Evolutionary conservation across 2,113 vertebrate species (phyloP).

Genomic region (Petrocephalus zakoni): DNA sequence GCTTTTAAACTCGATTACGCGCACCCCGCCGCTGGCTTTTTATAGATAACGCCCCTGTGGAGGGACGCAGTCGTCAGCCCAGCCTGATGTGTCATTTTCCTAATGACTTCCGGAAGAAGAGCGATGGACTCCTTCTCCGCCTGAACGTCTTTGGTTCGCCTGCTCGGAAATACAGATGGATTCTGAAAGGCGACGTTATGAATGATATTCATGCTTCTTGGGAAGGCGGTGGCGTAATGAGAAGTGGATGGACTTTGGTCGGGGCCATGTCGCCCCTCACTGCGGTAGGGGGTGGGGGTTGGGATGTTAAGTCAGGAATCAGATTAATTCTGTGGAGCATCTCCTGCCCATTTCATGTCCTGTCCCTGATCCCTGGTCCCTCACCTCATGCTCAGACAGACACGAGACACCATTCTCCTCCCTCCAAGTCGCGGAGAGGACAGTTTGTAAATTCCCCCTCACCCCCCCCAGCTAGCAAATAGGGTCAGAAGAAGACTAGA

Average conservation of each 20-base stretch:
- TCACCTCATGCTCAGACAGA: too few species aligned
- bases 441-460: too few species aligned
- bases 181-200: slow-evolving; percentile 3
- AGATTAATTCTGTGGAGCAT: too few species aligned
- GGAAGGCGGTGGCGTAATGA: neutral
- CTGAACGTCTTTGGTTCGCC: neutral
- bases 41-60: slow-evolving; percentile 1
- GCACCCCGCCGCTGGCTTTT: neutral
- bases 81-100: neutral
- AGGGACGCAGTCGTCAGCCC: neutral
- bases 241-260: neutral
- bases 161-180: slow-evolving; percentile 17
- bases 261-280: neutral
- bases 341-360: too few species aligned
- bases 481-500: neutral
- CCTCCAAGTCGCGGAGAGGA: too few species aligned
- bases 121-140: neutral
- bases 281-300: neutral
- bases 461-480: too few species aligned
- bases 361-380: too few species aligned
- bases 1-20: neutral
- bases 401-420: too few species aligned
- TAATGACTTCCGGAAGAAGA: slow-evolving; percentile 20
- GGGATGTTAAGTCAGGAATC: neutral
- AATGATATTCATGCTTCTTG: neutral